These are phyloP conservation scores for Cyprinella venusta DNA, from an alignment of 2,797 vertebrate genomes.

Conservation along the genomic window DNA sequence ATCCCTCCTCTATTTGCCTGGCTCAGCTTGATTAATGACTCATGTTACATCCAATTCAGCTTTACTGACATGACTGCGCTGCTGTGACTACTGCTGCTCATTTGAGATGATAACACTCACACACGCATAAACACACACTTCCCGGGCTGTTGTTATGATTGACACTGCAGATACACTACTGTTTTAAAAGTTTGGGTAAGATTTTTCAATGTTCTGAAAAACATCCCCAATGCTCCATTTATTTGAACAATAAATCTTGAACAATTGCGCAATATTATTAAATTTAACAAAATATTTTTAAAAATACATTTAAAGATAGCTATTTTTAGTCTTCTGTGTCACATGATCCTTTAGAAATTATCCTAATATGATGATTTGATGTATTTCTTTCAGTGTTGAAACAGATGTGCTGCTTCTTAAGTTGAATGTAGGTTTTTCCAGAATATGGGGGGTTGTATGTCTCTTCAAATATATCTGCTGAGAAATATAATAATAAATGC, in stretches of 20 bases:
- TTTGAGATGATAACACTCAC: slow-evolving; percentile 9
- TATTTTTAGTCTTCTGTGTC: neutral
- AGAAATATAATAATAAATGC: neutral
- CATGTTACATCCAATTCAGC: slow-evolving; percentile 37
- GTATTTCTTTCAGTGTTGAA: too few relatives aligned
- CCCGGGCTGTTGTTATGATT: neutral
- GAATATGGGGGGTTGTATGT: neutral
- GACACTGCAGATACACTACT: neutral
- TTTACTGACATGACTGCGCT: slow-evolving; percentile 53
- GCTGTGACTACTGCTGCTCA: slow-evolving; percentile 30
- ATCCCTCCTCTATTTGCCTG: slow-evolving; percentile 25
- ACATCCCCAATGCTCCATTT: too few relatives aligned
- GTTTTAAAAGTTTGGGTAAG: neutral
- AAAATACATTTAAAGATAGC: too few relatives aligned
- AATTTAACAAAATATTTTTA: neutral
- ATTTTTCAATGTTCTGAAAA: neutral
- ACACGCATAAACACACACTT: slow-evolving; percentile 12
- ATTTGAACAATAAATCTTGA: neutral
- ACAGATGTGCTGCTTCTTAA: too few relatives aligned
- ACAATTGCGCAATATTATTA: neutral
- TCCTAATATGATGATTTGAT: neutral
- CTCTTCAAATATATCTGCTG: neutral
- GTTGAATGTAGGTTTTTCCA: too few relatives aligned
- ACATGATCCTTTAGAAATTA: neutral
- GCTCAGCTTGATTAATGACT: slow-evolving; percentile 43